Conservation (phyloP, 2,888 invertebrate genomes). For the Cosmorhoe ocellata region DNA sequence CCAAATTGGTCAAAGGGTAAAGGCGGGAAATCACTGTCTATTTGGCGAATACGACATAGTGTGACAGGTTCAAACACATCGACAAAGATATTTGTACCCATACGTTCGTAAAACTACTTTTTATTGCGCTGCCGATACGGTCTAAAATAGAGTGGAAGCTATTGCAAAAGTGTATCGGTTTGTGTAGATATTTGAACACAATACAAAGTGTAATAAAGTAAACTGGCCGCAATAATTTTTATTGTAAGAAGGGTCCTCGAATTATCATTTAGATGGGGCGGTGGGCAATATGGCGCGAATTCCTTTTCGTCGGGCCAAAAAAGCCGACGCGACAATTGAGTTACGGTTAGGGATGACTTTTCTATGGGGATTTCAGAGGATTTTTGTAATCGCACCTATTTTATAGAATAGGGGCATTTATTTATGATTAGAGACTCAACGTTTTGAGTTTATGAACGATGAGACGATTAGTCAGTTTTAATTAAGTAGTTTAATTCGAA, state of each 20-base stretch:
- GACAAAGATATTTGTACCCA: slow-evolving; percentile 20
- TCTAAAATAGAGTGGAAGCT: slow-evolving; percentile 35
- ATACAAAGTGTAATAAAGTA: slow-evolving; percentile 80
- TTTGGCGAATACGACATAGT: slow-evolving; percentile 54
- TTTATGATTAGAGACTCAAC: slow-evolving; percentile 42
- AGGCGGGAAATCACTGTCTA: slow-evolving; percentile 59
- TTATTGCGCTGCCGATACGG: slow-evolving; percentile 8
- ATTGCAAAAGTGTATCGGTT: slow-evolving; percentile 33
- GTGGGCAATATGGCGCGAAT: slow-evolving; percentile 75
- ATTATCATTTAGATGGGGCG: slow-evolving; percentile 82
- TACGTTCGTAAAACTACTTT: slow-evolving; percentile 20
- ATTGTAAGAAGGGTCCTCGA: slow-evolving; percentile 76
- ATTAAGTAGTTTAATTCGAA: too few species aligned
- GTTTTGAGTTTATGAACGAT: too few species aligned
- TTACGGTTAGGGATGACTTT: slow-evolving; percentile 63
- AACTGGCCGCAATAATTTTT: slow-evolving; percentile 81
- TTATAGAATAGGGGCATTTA: slow-evolving; percentile 44
- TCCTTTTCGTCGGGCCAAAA: slow-evolving; percentile 53
- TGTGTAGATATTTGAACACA: slow-evolving; percentile 67
- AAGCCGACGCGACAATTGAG: slow-evolving; percentile 64
- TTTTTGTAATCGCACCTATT: slow-evolving; percentile 61
- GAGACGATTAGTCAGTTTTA: too few species aligned
- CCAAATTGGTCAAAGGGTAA: slow-evolving; percentile 65
- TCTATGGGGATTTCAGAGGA: slow-evolving; percentile 48
- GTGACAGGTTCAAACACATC: slow-evolving; percentile 47